phyloP scores from a whole-genome alignment of 64 coral and sea anemone species.

The Stichodactyla helianthus region DNA sequence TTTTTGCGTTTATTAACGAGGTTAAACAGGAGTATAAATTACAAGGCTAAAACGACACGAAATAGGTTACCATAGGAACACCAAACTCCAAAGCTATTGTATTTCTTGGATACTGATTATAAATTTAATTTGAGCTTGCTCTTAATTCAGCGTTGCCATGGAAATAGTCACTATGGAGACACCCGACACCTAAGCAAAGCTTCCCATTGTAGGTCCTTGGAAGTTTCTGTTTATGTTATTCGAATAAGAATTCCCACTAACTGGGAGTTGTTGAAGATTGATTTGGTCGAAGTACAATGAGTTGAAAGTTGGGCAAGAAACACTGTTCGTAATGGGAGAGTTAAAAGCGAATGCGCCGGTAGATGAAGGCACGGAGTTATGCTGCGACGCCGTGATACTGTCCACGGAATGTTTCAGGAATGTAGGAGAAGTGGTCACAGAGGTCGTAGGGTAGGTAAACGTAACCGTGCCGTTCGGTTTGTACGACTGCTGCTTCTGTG shows the following conservation, averaged over 20 bases:
- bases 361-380: constrained; percentile 5
- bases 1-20: not conserved
- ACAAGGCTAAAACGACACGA: not conserved
- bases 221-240: constrained; percentile 25
- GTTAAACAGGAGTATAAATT: constrained; percentile 1
- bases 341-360: not conserved
- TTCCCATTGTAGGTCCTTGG: constrained; percentile 55
- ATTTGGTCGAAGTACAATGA: constrained; percentile 3
- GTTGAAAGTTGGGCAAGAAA: not conserved
- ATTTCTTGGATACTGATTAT: no score
- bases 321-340: not conserved
- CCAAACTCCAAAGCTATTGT: not conserved
- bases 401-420: constrained; percentile 61
- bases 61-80: not conserved
- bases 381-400: constrained; percentile 52
- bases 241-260: constrained; percentile 27
- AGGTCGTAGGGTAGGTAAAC: not conserved
- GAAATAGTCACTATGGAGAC: not conserved
- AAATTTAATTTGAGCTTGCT: no score
- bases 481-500: constrained; percentile 17
- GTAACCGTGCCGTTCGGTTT: constrained; percentile 9
- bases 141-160: not conserved
- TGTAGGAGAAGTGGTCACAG: constrained; percentile 27
- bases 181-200: constrained; percentile 19
- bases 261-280: constrained; percentile 3